Conservation (phyloP, 2,797 vertebrate genomes). For the Nyctibius grandis region DNA sequence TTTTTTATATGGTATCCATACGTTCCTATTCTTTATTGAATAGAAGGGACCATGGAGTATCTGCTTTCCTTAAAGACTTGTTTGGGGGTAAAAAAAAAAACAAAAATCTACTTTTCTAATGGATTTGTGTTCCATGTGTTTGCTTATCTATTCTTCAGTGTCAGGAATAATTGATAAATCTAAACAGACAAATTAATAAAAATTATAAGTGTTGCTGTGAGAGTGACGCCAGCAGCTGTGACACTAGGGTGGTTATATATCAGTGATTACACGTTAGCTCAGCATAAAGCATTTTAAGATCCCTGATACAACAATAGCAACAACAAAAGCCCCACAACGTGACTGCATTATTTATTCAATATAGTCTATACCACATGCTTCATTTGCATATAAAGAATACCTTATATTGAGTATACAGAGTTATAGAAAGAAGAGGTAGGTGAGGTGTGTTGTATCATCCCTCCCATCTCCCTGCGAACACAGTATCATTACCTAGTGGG, state of each 20-base stretch:
- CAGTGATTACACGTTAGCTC: neutral
- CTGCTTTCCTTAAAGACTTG: neutral
- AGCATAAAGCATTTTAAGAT: neutral
- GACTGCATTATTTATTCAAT: neutral
- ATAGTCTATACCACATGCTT: neutral
- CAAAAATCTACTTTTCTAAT: neutral
- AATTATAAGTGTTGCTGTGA: neutral
- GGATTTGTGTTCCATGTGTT: neutral
- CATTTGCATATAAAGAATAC: neutral
- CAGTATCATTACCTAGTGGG: neutral
- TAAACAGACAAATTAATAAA: neutral
- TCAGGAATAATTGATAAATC: neutral
- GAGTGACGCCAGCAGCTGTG: neutral
- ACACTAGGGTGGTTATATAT: neutral
- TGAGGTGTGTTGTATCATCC: neutral
- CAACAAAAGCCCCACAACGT: neutral
- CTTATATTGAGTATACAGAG: neutral
- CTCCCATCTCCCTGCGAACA: neutral
- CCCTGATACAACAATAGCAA: neutral
- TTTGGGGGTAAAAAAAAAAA: neutral
- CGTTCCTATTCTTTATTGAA: neutral
- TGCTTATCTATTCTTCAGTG: neutral
- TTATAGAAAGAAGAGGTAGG: neutral
- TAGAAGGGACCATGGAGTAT: neutral
- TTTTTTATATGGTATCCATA: neutral